These are phyloP conservation scores for Myiothlypis chrysogaster DNA, from an alignment of 2,797 vertebrate species.

Conservation along the genomic window DNA sequence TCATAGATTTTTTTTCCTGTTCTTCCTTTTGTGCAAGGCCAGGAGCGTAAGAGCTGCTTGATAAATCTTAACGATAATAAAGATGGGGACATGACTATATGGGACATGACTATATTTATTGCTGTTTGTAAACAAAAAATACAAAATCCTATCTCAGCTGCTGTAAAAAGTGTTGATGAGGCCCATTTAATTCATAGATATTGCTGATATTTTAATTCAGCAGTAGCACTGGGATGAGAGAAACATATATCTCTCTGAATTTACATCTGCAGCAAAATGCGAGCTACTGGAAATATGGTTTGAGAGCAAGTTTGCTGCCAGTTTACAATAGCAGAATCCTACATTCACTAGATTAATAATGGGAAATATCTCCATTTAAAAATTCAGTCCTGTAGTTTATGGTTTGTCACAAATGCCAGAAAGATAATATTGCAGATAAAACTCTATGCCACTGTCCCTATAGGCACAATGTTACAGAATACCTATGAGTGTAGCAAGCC, in stretches of 20 bases:
- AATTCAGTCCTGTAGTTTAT: neutral
- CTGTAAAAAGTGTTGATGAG: neutral
- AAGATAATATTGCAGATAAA: conserved; percentile 17
- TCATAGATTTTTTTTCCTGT: accelerated
- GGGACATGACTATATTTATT: conserved; percentile 21
- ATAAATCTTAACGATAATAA: neutral
- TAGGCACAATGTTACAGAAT: neutral
- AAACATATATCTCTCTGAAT: conserved; percentile 29
- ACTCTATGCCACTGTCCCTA: neutral
- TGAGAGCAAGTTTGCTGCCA: neutral
- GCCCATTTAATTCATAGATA: conserved; percentile 28
- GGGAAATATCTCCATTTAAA: neutral
- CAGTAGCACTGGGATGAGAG: neutral
- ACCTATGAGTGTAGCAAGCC: neutral
- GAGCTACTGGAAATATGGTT: neutral
- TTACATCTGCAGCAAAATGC: conserved; percentile 16
- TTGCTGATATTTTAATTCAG: conserved; percentile 47
- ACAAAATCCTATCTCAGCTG: neutral
- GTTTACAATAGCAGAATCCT: neutral
- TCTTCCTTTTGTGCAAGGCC: neutral
- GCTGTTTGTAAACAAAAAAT: conserved; percentile 28
- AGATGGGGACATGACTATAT: neutral
- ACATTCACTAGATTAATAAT: neutral
- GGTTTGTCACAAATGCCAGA: neutral
- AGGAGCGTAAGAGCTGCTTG: neutral